Percentiles rank a stretch among this genome's conserved stretches.
These are phyloP conservation scores for Venturia canescens DNA, from an alignment of 1,140 invertebrate species.

Conservation along the genomic window DNA sequence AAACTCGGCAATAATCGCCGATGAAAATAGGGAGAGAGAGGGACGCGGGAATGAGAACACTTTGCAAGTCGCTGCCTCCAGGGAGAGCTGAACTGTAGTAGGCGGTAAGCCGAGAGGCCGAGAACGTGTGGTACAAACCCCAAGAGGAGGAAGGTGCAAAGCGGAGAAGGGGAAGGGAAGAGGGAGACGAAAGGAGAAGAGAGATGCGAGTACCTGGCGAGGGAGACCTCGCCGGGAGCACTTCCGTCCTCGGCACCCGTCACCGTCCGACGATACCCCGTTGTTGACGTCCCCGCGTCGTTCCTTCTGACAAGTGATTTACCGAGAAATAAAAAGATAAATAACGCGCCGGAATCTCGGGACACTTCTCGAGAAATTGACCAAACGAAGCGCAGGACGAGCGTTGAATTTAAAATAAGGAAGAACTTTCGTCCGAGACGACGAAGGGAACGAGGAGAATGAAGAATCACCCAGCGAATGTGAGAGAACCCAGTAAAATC, in stretches of 20 bases:
- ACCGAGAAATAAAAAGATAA: background rate
- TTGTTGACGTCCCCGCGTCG: slow-evolving; percentile 22
- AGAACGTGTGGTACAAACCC: background rate
- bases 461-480: background rate
- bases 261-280: background rate
- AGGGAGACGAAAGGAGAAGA: background rate
- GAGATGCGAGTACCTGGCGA: slow-evolving; percentile 10
- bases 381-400: background rate
- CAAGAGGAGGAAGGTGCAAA: slow-evolving; percentile 3
- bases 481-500: too few species aligned
- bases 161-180: background rate
- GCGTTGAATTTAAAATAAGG: background rate
- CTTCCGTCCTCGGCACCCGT: slow-evolving; percentile 20
- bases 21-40: background rate
- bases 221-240: slow-evolving; percentile 23
- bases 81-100: slow-evolving; percentile 19
- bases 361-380: background rate
- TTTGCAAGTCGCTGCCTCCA: slow-evolving; percentile 23
- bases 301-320: background rate
- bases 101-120: slow-evolving; percentile 11
- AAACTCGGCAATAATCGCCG: background rate
- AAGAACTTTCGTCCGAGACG: background rate
- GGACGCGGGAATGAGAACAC: slow-evolving; percentile 13
- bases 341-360: background rate
- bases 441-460: background rate